Conservation (phyloP, 64 coral and sea anemone genomes). For the Hydrozoanthus tunicans region DNA sequence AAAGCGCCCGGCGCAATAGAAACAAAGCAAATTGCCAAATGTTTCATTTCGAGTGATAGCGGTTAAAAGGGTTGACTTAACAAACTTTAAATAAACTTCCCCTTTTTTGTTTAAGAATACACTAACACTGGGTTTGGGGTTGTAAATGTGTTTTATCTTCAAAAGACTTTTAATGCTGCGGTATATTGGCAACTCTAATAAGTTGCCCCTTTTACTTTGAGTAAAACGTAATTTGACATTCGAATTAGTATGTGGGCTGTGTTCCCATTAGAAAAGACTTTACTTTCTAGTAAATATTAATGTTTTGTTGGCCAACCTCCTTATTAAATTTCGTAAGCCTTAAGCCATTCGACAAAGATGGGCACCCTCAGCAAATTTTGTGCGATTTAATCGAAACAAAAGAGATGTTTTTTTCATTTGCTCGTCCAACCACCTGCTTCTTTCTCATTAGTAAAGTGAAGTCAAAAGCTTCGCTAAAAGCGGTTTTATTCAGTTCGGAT, state of each 20-base stretch:
- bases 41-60: conserved; percentile 61
- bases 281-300: conserved; percentile 40
- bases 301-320: conserved; percentile 37
- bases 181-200: too few species aligned
- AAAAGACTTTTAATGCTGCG: background rate
- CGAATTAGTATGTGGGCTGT: conserved; percentile 15
- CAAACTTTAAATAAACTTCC: conserved; percentile 56
- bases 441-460: conserved; percentile 70
- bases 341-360: conserved; percentile 83
- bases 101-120: conserved; percentile 43
- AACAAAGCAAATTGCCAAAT: conserved; percentile 67
- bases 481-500: background rate
- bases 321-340: conserved; percentile 74
- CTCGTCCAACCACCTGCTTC: conserved; percentile 62
- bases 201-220: background rate
- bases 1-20: conserved; percentile 50
- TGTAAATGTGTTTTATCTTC: conserved; percentile 36
- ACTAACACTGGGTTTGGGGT: conserved; percentile 1
- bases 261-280: conserved; percentile 22
- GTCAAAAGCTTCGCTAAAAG: conserved; percentile 33
- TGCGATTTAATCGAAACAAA: conserved; percentile 76
- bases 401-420: conserved; percentile 65
- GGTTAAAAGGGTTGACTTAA: conserved; percentile 60
- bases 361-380: conserved; percentile 73
- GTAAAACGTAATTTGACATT: background rate